Percentiles rank a stretch among this genome's conserved stretches.
phyloP scores from a whole-genome alignment of 2,113 vertebrate genomes.

The Pelecanoides urinatrix region DNA sequence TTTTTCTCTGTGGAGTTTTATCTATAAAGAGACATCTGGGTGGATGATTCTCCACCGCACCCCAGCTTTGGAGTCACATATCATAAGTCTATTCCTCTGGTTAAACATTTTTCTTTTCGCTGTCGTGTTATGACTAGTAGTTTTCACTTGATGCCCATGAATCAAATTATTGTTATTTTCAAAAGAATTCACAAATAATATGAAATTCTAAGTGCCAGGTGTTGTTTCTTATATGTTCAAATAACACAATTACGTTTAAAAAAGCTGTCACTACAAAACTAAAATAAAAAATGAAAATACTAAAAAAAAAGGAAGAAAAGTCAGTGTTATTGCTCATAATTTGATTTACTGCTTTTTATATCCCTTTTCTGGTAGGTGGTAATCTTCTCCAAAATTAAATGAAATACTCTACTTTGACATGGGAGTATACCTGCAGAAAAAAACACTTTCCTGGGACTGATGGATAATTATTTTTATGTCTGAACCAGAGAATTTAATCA shows the following conservation, averaged over 20 bases:
- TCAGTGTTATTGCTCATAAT: not conserved
- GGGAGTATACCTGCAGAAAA: not conserved
- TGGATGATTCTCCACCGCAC: not conserved
- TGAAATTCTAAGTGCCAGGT: not conserved
- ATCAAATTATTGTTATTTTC: not conserved
- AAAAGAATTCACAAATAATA: not conserved
- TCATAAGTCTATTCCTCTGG: not conserved
- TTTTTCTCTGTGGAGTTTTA: not conserved
- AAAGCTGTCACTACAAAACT: constrained; percentile 13
- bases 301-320: not conserved
- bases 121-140: not conserved
- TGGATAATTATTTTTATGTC: constrained; percentile 3
- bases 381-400: constrained; percentile 34
- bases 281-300: not conserved
- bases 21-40: not conserved
- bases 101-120: not conserved
- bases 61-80: not conserved
- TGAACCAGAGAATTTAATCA: not conserved
- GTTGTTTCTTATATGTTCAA: not conserved
- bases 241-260: not conserved
- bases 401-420: not conserved
- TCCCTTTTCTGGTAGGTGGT: not conserved
- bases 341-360: not conserved
- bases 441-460: not conserved
- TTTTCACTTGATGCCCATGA: not conserved